Evolutionary conservation across 2,113 vertebrate genomes (phyloP), one percentile per base, ranked within the genome.

Genomic region (Phylloscopus whistleri): DNA sequence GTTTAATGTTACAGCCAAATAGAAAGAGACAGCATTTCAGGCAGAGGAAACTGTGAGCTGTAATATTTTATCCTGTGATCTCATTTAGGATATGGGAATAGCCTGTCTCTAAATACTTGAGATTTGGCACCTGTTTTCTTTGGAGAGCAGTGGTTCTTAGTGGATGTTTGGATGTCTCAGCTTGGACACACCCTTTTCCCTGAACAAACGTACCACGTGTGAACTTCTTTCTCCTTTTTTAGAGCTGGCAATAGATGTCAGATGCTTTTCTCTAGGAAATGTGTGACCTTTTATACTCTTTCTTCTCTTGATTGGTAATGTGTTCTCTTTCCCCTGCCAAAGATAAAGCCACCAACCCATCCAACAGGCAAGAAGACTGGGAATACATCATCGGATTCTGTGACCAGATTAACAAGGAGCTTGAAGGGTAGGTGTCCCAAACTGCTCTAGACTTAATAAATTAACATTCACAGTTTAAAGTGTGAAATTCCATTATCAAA

Each of bases 291-390:
- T 84, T 70, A 18, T 84, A 12, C 33, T 77, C 10, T 74, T 78
- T 73, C 72, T 66, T 75, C 55, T 82, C n/a, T 82, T 44, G n/a
- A 62, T 31, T 66, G 7, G 5, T 96, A 87, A 93, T 41, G n/a
- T 22, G 7, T 76, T 74, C 78, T 74, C 13, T 96, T 66, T 96
- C 62, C 75, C 87, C 88, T 97, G 17, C 83, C 55, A 58, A 96
- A 99, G 99, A 99, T 98, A 99, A 99, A 98, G 99, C 99, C 97
- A 99, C 99, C 84, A 99, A 98, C 93, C 99, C 99, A 14, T 98
- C 98, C 85, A 99, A 99, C 97, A 98, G 99, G 72, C 98, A 99
- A 58, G 99, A 99, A 64, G 99, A 99, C 95, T 99, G 99, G 99
- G 99, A 99, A 63, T 99, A 99, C 80, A 99, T 99, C 48, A 99